Conservation (phyloP, 1,140 invertebrate genomes). For the Streblospio benedicti region DNA sequence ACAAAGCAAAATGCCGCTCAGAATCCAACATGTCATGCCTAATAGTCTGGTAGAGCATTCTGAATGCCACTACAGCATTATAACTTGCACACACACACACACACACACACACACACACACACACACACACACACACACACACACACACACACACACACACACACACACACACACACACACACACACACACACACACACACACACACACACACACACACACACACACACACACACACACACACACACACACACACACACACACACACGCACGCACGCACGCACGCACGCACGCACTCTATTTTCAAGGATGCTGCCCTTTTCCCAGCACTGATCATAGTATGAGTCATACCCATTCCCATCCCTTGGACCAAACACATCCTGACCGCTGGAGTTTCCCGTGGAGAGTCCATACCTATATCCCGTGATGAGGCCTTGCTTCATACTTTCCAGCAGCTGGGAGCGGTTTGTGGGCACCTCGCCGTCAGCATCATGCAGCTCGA, state of each 20-base stretch:
- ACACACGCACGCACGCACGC: too few species aligned
- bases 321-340: background rate
- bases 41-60: slow-evolving; percentile 31
- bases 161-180: too few species aligned
- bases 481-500: slow-evolving; percentile 74
- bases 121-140: too few species aligned
- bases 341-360: too few species aligned
- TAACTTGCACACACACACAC: background rate
- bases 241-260: too few species aligned
- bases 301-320: background rate
- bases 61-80: slow-evolving; percentile 26
- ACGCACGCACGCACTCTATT: background rate
- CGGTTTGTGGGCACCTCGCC: slow-evolving; percentile 67
- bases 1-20: background rate
- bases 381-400: background rate
- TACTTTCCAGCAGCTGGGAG: slow-evolving; percentile 60
- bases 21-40: background rate
- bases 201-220: too few species aligned
- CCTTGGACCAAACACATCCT: background rate
- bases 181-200: too few species aligned
- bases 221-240: too few species aligned
- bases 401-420: slow-evolving; percentile 69
- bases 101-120: too few species aligned
- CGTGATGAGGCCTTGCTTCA: slow-evolving; percentile 61
- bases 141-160: too few species aligned